A percentile compares a stretch with the other conserved stretches of the same genome.
phyloP scores from a whole-genome alignment of 2,888 invertebrate genomes.

The Trypoxylon attenuatum region DNA sequence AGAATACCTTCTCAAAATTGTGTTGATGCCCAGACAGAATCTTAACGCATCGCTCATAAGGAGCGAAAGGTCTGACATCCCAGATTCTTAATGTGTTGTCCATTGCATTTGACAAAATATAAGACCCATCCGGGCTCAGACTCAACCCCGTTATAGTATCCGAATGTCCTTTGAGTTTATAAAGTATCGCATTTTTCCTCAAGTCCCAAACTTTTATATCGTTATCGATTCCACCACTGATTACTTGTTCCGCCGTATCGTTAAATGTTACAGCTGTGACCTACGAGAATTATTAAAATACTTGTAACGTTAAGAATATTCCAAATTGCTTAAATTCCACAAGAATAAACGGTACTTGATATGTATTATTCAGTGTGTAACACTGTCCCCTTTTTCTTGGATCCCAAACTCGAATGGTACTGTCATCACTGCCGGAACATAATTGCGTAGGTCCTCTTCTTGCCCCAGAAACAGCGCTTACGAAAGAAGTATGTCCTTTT shows the following conservation, averaged over 20 bases:
- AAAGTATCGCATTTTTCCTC: slow-evolving; percentile 88
- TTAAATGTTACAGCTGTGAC: slow-evolving; percentile 94
- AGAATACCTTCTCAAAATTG: slow-evolving; percentile 91
- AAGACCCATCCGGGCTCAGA: slow-evolving; percentile 90
- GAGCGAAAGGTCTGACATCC: slow-evolving; percentile 97
- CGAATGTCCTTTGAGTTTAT: slow-evolving; percentile 92
- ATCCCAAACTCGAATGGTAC: slow-evolving; percentile 94
- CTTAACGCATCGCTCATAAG: slow-evolving; percentile 94
- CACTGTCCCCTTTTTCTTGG: slow-evolving; percentile 89
- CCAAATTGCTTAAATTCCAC: not conserved
- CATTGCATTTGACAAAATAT: slow-evolving; percentile 96
- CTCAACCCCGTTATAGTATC: slow-evolving; percentile 96
- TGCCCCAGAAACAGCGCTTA: slow-evolving; percentile 83
- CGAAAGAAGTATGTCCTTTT: slow-evolving; percentile 87
- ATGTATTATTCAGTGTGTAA: slow-evolving; percentile 83
- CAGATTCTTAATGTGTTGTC: slow-evolving; percentile 96
- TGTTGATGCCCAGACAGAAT: slow-evolving; percentile 95
- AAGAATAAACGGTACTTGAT: slow-evolving; percentile 76
- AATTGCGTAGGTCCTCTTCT: slow-evolving; percentile 93
- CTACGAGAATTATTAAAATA: slow-evolving; percentile 57
- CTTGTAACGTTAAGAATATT: not conserved
- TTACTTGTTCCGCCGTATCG: slow-evolving; percentile 95
- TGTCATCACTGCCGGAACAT: slow-evolving; percentile 96
- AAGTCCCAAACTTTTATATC: slow-evolving; percentile 99
- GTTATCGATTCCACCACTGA: slow-evolving; percentile 97